Base-by-base conservation (phyloP, 2,113 vertebrate genomes). In the Ginglymostoma cirratum region DNA sequence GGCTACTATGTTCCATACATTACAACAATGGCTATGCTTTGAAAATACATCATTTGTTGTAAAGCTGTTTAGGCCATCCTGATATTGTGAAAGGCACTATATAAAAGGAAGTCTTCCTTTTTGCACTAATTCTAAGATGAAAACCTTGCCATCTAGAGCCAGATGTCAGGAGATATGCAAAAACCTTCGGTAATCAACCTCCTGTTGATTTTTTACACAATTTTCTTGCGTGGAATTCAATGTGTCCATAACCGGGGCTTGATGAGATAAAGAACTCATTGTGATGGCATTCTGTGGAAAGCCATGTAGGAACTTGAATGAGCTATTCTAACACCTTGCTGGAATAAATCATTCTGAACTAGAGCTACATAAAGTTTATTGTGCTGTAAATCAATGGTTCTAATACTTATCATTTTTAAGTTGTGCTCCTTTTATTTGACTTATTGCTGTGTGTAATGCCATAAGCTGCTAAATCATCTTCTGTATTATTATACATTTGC, bases 361-460 rank as follows among this genome's bases (percentile, higher is more conserved):
- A 66, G 89, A 23, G 34, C 89, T 93, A 38, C 89, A 93, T 93
- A 93, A 93, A 66, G 61, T 93, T 93, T 93, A 93, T 93, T 67
- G 89, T 93, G 66, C 89, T 5, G n/a, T 93, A 93, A 93, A 93
- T 93, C 89, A 66, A 93, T 66, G 61, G 8, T 93, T 93, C 89
- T 93, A 93, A 93, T 93, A 93, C 17, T 93, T 34, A 93, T n/a
- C 89, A 93, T 67, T 93, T 93, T 93, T 93, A 93, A 93, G 89
- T 67, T 93, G 89, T 38, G 21, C 89, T 93, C 89, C 34, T 93
- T 67, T 93, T 93, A 93, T 93, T 93, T 93, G 89, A 93, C 89
- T 93, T 66, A 93, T 93, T 67, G 65, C 89, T n/a, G 89, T 66
- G 89, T 93, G n/a, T 67, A 93, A 93, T 93, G 89, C 89, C 89